Percentiles rank a stretch among this genome's conserved stretches.
Conservation (phyloP, 1,140 invertebrate species). For the Brachionus plicatilis region DNA sequence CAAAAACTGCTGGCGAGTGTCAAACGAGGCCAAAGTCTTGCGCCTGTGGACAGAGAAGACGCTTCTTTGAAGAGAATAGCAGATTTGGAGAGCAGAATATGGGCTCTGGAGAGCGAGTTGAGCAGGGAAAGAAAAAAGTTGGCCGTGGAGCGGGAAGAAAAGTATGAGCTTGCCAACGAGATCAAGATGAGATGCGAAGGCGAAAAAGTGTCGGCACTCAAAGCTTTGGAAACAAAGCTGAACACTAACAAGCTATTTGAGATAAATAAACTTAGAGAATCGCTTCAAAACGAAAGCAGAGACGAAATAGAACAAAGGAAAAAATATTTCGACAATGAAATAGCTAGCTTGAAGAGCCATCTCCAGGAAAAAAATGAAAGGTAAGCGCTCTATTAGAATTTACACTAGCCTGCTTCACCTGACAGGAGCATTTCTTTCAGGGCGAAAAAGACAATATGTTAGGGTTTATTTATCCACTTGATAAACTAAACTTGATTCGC, state of each 20-base stretch:
- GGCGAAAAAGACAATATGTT: too few relatives aligned
- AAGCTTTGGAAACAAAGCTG: neutral
- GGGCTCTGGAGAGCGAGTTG: neutral
- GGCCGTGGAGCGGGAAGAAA: neutral
- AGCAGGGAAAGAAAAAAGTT: neutral
- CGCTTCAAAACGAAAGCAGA: neutral
- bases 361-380: neutral
- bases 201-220: neutral
- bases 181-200: constrained; percentile 1
- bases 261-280: neutral
- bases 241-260: neutral
- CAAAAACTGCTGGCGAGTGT: neutral
- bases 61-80: neutral
- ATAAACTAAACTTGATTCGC: too few relatives aligned
- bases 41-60: neutral
- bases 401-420: too few relatives aligned
- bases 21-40: neutral
- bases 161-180: constrained; percentile 8
- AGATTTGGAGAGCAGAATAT: neutral
- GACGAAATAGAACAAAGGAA: neutral
- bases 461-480: too few relatives aligned
- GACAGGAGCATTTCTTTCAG: too few relatives aligned
- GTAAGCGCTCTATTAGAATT: neutral
- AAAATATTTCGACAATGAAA: neutral
- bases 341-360: neutral